phyloP scores from a whole-genome alignment of 2,888 invertebrate species.

The Allolobophora icterica region DNA sequence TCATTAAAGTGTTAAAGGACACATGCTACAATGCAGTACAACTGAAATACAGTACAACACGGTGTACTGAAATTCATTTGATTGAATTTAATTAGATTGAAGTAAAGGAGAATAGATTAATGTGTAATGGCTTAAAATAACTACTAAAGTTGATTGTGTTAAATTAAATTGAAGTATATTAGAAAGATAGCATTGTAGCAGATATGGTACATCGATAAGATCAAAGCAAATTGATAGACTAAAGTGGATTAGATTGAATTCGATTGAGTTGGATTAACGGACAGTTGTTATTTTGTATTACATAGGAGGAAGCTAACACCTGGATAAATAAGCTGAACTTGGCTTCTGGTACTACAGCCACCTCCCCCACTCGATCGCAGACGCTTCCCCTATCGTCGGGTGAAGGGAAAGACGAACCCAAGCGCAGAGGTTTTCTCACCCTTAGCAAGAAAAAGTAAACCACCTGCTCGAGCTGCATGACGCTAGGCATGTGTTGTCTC shows the following conservation, averaged over 20 bases:
- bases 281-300: not conserved
- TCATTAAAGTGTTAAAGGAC: too few relatives aligned
- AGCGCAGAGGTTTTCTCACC: constrained; percentile 95
- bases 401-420: constrained; percentile 82
- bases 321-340: constrained; percentile 87
- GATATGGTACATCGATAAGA: too few relatives aligned
- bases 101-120: not conserved
- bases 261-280: not conserved
- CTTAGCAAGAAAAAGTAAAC: constrained; percentile 84
- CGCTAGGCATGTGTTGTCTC: not conserved
- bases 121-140: not conserved
- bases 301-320: constrained; percentile 84
- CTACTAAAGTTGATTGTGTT: not conserved
- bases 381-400: constrained; percentile 75
- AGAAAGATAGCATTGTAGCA: too few relatives aligned
- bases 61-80: not conserved
- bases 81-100: not conserved
- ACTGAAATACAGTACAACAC: not conserved
- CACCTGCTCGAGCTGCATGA: not conserved
- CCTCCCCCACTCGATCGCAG: constrained; percentile 78
- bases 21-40: not conserved
- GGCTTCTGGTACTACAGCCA: constrained; percentile 72
- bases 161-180: not conserved
- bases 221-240: too few relatives aligned
- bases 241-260: not conserved